Base-by-base conservation (phyloP, 2,113 vertebrate species). In the Nycticebus coucang region DNA sequence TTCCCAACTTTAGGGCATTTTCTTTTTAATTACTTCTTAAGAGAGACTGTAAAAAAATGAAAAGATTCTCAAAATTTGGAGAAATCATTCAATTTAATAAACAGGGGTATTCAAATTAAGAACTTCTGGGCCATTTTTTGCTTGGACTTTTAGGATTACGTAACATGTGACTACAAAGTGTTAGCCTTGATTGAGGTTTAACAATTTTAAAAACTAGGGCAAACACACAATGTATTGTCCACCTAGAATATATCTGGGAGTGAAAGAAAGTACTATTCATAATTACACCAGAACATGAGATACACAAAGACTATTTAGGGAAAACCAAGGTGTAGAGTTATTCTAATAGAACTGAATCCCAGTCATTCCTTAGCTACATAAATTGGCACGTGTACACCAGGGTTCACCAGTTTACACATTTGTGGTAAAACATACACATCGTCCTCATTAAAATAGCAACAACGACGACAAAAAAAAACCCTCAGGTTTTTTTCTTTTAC, bases 1-100 rank as follows among this genome's bases (percentile, higher is more conserved):
- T 96, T 37, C 78, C 85, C 26, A 78, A 97, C 75, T 87, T 62
- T 66, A 21, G 95, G 86, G 72, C 92, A 79, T 96, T 92, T 95
- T 90, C 86, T 97, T 97, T 97, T 84, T 62, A 92, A 66, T 45
- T 33, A 26, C 2, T 26, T 59, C 45, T 82, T 69, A 94, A 86
- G 21, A 18, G 93, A 17, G 30, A 66, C 26, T 89, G 59, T 81
- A 7, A 62, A 71, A 71, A 15, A 83, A 50, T 9, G 45, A 50
- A 88, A n/a, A 66, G 17, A 60, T 71, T 66, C 26, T 71, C 15
- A 89, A 12, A 71, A 74, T 4, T 66, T 62, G 80, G 35, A 17
- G 7, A 92, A 96, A 82, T 60, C 0, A 17, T 91, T 91, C n/a
- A 80, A 37, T 69, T 91, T 97, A 91, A 79, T 87, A 95, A 90